These are phyloP conservation scores for Abrostola tripartita DNA, from an alignment of 2,888 invertebrate genomes.

Conservation along the genomic window DNA sequence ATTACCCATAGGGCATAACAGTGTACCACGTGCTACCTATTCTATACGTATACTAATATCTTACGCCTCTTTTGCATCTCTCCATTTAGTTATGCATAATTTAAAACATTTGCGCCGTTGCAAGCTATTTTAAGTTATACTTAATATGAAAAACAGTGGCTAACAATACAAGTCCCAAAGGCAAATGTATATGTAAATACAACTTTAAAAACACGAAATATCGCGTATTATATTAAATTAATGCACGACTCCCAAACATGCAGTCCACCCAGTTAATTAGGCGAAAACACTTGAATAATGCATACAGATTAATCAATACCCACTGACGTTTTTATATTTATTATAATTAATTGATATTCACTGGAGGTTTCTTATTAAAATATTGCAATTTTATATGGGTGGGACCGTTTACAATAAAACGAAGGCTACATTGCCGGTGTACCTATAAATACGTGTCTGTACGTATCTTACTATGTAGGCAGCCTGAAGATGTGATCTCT, in stretches of 20 bases:
- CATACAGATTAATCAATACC: constrained; percentile 37
- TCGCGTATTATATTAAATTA: constrained; percentile 12
- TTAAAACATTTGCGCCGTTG: neutral
- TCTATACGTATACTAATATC: too few species aligned
- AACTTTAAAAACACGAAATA: constrained; percentile 15
- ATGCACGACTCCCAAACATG: neutral
- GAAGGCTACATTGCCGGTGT: constrained; percentile 61
- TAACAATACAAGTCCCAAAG: neutral
- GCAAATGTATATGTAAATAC: neutral
- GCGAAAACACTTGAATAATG: constrained; percentile 17
- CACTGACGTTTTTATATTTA: constrained; percentile 53
- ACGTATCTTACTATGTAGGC: constrained; percentile 45
- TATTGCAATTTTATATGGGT: constrained; percentile 81
- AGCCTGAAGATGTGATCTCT: constrained; percentile 76
- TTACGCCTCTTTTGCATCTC: neutral
- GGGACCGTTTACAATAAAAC: constrained; percentile 77
- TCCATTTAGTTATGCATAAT: neutral
- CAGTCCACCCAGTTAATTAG: constrained; percentile 2
- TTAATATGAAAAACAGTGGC: constrained; percentile 1
- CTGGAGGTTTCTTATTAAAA: constrained; percentile 78
- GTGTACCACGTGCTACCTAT: too few species aligned
- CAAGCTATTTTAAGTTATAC: neutral
- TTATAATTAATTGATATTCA: constrained; percentile 80
- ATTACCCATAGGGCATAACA: too few species aligned
- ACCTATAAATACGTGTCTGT: constrained; percentile 34